Percentiles rank a stretch among this genome's conserved stretches.
Evolutionary conservation across 2,113 vertebrate genomes (phyloP).

Genomic region (Notarius lentiginosus): DNA sequence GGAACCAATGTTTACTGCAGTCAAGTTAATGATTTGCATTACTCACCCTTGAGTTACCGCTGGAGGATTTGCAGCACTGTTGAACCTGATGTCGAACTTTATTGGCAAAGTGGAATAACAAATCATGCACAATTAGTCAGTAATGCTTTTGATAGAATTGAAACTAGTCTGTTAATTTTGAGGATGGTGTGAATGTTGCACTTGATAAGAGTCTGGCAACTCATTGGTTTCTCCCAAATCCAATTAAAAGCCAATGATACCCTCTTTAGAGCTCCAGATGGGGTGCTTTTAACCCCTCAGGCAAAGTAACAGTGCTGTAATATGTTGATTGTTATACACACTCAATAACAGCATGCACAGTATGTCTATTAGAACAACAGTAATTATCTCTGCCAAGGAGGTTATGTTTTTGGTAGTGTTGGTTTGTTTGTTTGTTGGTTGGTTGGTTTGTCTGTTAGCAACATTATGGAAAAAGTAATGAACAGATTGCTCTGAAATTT

Average conservation of each 20-base stretch:
- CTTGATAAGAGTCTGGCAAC: not conserved
- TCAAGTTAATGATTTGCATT: slow-evolving; percentile 39
- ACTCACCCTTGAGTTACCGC: slow-evolving; percentile 32
- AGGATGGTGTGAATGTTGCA: not conserved
- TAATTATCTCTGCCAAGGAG: not conserved
- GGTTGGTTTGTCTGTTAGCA: no score
- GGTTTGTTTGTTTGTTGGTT: no score
- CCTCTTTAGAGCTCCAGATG: slow-evolving; percentile 1
- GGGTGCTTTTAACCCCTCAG: not conserved
- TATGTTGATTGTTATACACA: not conserved
- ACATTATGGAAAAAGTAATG: no score
- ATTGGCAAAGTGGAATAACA: not conserved
- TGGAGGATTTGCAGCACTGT: not conserved
- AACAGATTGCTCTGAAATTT: no score
- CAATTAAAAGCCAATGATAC: slow-evolving; percentile 9
- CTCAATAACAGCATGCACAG: not conserved
- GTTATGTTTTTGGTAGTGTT: no score
- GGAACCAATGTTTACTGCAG: slow-evolving; percentile 38
- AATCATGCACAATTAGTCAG: slow-evolving; percentile 1
- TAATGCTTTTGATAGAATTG: slow-evolving; percentile 9
- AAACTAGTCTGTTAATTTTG: not conserved
- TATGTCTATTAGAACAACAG: not conserved
- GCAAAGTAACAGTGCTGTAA: slow-evolving; percentile 4
- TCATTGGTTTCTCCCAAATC: not conserved
- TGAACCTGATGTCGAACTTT: slow-evolving; percentile 13